Evolutionary conservation across 1,140 invertebrate genomes (phyloP).

Genomic region (Heliconius eleuchia): DNA sequence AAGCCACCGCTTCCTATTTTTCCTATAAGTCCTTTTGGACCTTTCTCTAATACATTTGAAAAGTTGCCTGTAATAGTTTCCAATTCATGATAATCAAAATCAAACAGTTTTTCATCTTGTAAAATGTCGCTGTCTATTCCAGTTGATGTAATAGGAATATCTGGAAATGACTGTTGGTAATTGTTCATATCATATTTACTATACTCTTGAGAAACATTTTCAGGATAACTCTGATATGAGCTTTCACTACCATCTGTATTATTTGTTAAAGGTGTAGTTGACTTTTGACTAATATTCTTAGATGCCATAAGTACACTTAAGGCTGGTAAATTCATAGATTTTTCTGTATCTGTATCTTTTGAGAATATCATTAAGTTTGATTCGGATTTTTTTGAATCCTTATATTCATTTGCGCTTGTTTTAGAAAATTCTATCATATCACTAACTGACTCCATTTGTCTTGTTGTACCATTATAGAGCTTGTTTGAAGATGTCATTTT

Average conservation of each 20-base stretch:
- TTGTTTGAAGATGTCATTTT: slow-evolving; percentile 43
- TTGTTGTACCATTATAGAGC: slow-evolving; percentile 50
- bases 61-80: slow-evolving; percentile 65
- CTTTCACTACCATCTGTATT: slow-evolving; percentile 11
- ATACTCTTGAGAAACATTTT: background rate
- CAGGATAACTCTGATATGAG: background rate
- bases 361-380: slow-evolving; percentile 47
- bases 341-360: slow-evolving; percentile 27
- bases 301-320: slow-evolving; percentile 33
- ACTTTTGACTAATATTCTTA: slow-evolving; percentile 23
- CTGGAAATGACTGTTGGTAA: slow-evolving; percentile 53
- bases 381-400: slow-evolving; percentile 33
- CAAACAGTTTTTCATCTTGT: slow-evolving; percentile 57
- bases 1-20: slow-evolving; percentile 86
- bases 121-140: slow-evolving; percentile 62
- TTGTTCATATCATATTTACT: slow-evolving; percentile 30
- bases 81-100: slow-evolving; percentile 63
- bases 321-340: slow-evolving; percentile 47
- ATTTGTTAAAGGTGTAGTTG: background rate
- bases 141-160: slow-evolving; percentile 46
- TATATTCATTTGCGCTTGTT: slow-evolving; percentile 26
- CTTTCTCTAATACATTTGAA: slow-evolving; percentile 48
- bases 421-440: slow-evolving; percentile 44
- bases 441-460: slow-evolving; percentile 47
- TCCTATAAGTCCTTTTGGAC: slow-evolving; percentile 54